Percentiles rank a stretch among this genome's conserved stretches.
phyloP scores from a whole-genome alignment of 1,140 invertebrate species.

The Trachelipus rathkii region DNA sequence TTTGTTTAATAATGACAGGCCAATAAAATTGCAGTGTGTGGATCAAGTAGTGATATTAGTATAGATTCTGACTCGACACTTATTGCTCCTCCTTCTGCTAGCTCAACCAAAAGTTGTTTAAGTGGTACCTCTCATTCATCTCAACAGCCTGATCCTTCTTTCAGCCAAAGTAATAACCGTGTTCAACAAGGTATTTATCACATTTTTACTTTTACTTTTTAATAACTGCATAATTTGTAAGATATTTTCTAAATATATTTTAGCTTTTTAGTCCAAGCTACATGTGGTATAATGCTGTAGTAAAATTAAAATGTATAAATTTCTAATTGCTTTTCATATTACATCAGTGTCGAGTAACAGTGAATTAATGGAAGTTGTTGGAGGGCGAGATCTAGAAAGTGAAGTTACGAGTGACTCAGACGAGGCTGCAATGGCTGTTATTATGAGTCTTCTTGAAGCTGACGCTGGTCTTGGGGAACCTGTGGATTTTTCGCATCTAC shows the following conservation, averaged over 20 bases:
- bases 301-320: background rate
- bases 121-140: background rate
- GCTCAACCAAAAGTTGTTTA: background rate
- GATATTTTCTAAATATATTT: too few relatives aligned
- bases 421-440: slow-evolving; percentile 85
- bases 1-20: too few relatives aligned
- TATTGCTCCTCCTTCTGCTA: background rate
- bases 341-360: slow-evolving; percentile 32
- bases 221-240: too few relatives aligned
- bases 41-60: background rate
- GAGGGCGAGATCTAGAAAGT: slow-evolving; percentile 31
- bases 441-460: slow-evolving; percentile 84
- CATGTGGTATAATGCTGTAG: too few relatives aligned
- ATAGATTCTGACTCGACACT: background rate
- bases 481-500: slow-evolving; percentile 79
- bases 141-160: background rate
- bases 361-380: slow-evolving; percentile 41
- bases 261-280: too few relatives aligned
- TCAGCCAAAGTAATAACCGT: background rate
- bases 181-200: background rate
- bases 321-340: background rate
- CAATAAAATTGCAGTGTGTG: background rate
- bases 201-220: too few relatives aligned
- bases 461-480: slow-evolving; percentile 70
- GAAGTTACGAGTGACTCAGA: slow-evolving; percentile 54